Conservation (phyloP, 2,113 vertebrate species). For the Daboia siamensis region DNA sequence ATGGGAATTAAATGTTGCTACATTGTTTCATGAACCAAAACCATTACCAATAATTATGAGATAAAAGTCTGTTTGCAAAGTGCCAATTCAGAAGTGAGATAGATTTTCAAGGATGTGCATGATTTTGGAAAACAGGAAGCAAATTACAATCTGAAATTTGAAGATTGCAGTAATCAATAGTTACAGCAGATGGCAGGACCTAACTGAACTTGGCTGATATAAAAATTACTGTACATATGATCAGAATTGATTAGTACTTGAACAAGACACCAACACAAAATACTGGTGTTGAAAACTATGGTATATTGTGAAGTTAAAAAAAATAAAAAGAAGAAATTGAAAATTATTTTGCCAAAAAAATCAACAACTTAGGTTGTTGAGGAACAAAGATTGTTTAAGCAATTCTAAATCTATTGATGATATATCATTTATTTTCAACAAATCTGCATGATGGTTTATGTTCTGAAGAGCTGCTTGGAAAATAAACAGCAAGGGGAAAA, state of each 20-base stretch:
- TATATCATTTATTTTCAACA: too few relatives aligned
- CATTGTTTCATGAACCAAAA: not conserved
- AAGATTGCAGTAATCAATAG: slow-evolving; percentile 46
- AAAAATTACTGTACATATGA: not conserved
- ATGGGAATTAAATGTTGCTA: slow-evolving; percentile 3
- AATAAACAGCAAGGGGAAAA: not conserved
- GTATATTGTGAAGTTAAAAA: not conserved
- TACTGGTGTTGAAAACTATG: not conserved
- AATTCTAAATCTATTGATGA: not conserved
- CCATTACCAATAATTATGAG: not conserved
- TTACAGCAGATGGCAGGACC: not conserved
- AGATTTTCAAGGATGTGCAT: slow-evolving; percentile 2
- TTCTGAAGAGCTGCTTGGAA: not conserved
- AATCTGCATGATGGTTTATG: not conserved
- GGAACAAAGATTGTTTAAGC: not conserved
- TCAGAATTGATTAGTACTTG: not conserved
- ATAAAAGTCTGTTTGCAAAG: not conserved
- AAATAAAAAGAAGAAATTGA: not conserved
- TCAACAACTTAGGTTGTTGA: not conserved
- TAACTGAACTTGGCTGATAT: not conserved
- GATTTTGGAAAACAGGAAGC: slow-evolving; percentile 13
- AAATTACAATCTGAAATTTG: slow-evolving; percentile 22
- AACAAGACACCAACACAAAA: not conserved
- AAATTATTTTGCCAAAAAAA: not conserved
- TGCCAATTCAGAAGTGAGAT: not conserved